These are phyloP conservation scores for Sphyrna mokarran DNA, from an alignment of 2,113 vertebrate genomes.

Conservation along the genomic window DNA sequence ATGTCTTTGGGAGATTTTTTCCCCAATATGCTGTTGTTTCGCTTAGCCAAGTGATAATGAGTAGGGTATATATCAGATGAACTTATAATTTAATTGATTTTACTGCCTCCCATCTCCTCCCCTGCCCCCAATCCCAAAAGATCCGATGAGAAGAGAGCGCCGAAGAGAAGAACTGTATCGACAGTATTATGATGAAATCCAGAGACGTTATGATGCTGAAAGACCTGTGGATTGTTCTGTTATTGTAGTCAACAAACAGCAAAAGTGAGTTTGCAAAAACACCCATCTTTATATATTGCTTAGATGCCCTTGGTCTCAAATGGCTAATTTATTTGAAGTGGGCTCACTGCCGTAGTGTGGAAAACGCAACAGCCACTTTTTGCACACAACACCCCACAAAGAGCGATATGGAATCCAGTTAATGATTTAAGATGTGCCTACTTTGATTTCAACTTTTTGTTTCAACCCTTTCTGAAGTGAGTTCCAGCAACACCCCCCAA, in stretches of 20 bases:
- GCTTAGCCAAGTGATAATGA: background rate
- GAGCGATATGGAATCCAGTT: background rate
- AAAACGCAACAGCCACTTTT: background rate
- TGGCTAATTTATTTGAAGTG: background rate
- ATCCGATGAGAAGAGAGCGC: conserved; percentile 54
- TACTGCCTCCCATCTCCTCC: too few relatives aligned
- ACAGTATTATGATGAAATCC: conserved; percentile 93
- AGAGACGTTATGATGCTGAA: conserved; percentile 80
- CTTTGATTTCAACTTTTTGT: background rate
- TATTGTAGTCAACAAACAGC: conserved; percentile 91
- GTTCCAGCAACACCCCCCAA: too few relatives aligned
- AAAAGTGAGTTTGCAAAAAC: conserved; percentile 75
- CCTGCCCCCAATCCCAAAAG: background rate
- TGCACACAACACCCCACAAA: background rate
- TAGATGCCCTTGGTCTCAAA: background rate
- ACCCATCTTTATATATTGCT: background rate
- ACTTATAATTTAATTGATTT: background rate
- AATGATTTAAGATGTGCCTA: background rate
- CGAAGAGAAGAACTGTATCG: conserved; percentile 87
- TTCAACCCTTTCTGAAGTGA: background rate
- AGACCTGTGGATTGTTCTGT: conserved; percentile 94
- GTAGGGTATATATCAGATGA: background rate
- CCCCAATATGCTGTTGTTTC: background rate
- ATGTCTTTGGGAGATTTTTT: background rate
- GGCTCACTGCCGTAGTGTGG: background rate